Percentiles rank a stretch among this genome's conserved stretches.
Evolutionary conservation across 2,113 vertebrate genomes (phyloP).

Genomic region (Cervus canadensis): DNA sequence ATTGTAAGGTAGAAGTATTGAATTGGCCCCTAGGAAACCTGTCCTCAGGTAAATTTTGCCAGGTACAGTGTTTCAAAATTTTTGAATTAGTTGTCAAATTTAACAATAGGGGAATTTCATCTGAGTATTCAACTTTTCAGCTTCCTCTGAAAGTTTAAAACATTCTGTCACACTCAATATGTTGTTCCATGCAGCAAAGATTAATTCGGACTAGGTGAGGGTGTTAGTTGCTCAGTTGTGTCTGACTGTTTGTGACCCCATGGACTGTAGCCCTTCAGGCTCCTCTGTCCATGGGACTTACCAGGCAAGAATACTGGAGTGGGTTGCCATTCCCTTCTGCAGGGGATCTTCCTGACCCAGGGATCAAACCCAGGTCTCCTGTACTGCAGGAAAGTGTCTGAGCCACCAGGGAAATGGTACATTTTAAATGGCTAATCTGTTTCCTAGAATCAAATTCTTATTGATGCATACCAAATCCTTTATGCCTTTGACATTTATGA

Average conservation of each 20-base stretch:
- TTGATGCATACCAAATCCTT: neutral
- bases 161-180: neutral
- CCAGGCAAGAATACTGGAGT: neutral
- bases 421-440: neutral
- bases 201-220: neutral
- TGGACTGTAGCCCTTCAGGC: neutral
- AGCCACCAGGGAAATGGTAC: neutral
- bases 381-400: neutral
- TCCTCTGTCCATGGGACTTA: neutral
- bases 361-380: neutral
- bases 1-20: neutral
- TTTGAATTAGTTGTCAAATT: neutral
- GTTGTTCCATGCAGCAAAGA: neutral
- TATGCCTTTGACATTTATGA: neutral
- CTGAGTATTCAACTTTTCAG: neutral
- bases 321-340: neutral
- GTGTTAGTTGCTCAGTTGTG: neutral
- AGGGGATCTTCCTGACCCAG: neutral
- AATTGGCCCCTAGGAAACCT: neutral
- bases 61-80: neutral
- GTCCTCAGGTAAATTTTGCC: neutral
- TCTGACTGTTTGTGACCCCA: neutral
- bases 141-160: neutral
- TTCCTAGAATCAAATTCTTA: neutral
- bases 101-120: neutral